Evolutionary conservation across 1,140 invertebrate species (phyloP).

Genomic region (Leucophenga varia): DNA sequence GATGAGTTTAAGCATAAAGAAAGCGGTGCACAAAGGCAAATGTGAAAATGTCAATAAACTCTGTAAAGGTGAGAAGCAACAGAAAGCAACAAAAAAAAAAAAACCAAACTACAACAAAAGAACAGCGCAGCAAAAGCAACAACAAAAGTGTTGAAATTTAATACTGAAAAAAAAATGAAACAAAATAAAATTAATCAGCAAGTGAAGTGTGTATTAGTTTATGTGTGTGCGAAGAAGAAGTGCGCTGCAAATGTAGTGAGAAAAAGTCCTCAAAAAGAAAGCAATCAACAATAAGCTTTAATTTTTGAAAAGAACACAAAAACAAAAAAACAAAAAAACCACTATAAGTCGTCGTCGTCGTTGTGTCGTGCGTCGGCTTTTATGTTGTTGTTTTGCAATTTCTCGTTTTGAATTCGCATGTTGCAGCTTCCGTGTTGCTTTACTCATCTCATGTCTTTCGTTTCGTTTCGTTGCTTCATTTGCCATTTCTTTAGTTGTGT

Average conservation of each 20-base stretch:
- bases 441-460: conserved; percentile 38
- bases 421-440: conserved; percentile 42
- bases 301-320: background rate
- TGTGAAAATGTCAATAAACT: conserved; percentile 53
- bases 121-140: conserved; percentile 5
- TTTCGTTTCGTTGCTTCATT: conserved; percentile 29
- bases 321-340: background rate
- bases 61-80: conserved; percentile 52
- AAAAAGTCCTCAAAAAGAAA: too few species aligned
- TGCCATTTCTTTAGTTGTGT: conserved; percentile 31
- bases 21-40: conserved; percentile 48
- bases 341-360: too few species aligned
- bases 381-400: conserved; percentile 37
- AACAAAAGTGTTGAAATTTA: conserved; percentile 9
- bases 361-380: conserved; percentile 23
- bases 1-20: conserved; percentile 27
- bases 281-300: too few species aligned
- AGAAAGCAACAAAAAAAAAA: conserved; percentile 26
- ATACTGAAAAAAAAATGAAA: conserved; percentile 41
- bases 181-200: conserved; percentile 16
- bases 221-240: conserved; percentile 22
- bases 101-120: background rate
- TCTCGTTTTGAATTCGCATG: conserved; percentile 36
- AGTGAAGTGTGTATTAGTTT: too few species aligned
- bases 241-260: conserved; percentile 16